phyloP scores from a whole-genome alignment of 2,888 invertebrate genomes.

The Torymus texanus region DNA sequence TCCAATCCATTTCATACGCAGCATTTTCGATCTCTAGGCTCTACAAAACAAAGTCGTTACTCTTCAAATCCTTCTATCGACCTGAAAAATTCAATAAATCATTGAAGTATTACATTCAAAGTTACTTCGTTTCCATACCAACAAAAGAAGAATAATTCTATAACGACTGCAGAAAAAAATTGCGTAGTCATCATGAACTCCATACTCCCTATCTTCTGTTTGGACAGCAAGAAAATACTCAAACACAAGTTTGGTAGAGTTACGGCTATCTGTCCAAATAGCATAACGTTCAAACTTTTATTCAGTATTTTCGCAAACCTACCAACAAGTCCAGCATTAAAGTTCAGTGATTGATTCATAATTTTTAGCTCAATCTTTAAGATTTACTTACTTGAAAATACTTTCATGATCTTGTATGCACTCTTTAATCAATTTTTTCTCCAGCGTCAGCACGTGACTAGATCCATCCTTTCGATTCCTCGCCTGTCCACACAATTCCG shows the following conservation, averaged over 20 bases:
- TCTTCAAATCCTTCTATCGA: no score
- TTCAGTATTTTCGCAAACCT: constrained; percentile 49
- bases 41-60: background rate
- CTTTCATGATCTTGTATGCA: constrained; percentile 52
- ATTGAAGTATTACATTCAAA: constrained; percentile 38
- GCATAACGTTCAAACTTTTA: constrained; percentile 48
- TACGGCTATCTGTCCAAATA: constrained; percentile 53
- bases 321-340: background rate
- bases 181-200: constrained; percentile 54
- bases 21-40: constrained; percentile 47
- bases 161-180: constrained; percentile 53
- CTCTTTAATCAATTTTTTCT: constrained; percentile 23
- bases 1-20: constrained; percentile 49
- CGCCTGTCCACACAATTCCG: background rate
- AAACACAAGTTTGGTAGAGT: constrained; percentile 56
- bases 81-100: no score
- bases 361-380: no score
- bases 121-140: constrained; percentile 57
- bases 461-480: background rate
- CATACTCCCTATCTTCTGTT: constrained; percentile 42
- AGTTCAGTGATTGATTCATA: background rate
- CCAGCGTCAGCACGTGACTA: background rate
- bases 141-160: constrained; percentile 56
- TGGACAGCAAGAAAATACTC: constrained; percentile 51
- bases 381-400: constrained; percentile 48